Evolutionary conservation across 2,797 vertebrate species (phyloP), one percentile per base, ranked within the genome.

Genomic region (Argya squamiceps): DNA sequence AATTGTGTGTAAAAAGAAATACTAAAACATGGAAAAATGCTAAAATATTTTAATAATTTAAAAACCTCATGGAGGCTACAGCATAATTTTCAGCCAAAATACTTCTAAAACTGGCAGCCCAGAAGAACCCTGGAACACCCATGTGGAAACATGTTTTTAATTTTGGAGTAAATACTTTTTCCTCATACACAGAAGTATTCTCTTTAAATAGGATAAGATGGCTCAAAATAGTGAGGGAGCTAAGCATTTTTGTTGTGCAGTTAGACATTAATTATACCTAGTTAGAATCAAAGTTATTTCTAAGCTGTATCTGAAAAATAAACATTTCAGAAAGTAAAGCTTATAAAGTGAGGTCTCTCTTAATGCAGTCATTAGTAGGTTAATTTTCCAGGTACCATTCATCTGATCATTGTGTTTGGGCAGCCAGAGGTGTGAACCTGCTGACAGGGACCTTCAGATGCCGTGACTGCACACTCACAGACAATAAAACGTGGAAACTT

Each of bases 81-180:
- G 55, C 49, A 49, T 87, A 87, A 94, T 81, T 92, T 62, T 63
- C 76, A 92, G 94, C 93, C 95, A 97, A 96, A 96, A 96, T 92
- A 93, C 92, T 94, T 97, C 87, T 95, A 73, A 90, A 97, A 86
- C 62, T 89, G 71, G 55, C 95, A 96, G 88, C 82, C 70, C 64
- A 96, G 84, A 97, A 81, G 90, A 96, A 74, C 76, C 70, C 67
- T 84, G 91, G 97, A 97, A 97, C 96, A 98, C 97, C 97, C 97
- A 97, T 83, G 69, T 85, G 83, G 96, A 97, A 97, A 96, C 69
- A 94, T 96, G 96, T 91, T 98, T 97, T 97, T 91, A 76, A 97
- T 94, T 98, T 97, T 96, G 79, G 74, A 97, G 85, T 96, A 97
- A 98, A 97, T 97, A 94, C 88, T 89, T 96, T 95, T 96, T 95